Conservation (phyloP, 2,797 vertebrate species). For the Nannoperca australis region DNA sequence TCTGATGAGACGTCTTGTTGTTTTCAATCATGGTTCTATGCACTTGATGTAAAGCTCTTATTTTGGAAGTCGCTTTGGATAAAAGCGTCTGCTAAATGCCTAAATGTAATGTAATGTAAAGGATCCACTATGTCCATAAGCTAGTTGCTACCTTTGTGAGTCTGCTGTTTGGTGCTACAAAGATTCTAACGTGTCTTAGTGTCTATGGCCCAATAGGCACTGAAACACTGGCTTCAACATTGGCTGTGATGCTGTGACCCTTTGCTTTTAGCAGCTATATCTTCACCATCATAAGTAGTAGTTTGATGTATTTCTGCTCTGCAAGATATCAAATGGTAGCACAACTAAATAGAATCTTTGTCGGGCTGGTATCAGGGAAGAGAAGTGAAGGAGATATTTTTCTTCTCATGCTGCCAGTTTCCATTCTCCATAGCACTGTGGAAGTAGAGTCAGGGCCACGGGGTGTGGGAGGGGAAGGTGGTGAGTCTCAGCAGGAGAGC, state of each 20-base stretch:
- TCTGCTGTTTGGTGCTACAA: neutral
- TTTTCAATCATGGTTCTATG: no score
- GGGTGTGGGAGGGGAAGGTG: conserved; percentile 10
- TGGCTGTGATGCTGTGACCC: neutral
- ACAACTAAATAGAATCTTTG: neutral
- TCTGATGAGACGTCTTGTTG: no score
- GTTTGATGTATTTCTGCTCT: neutral
- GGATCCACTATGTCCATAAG: no score
- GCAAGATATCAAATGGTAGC: neutral
- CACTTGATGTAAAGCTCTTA: no score
- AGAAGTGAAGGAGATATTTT: conserved; percentile 26
- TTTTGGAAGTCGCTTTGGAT: no score
- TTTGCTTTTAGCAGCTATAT: neutral
- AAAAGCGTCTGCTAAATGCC: no score
- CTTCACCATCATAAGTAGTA: neutral
- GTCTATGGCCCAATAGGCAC: neutral
- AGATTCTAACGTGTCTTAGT: neutral
- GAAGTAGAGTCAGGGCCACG: conserved; percentile 12
- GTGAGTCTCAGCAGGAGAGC: conserved; percentile 50
- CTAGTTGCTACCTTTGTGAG: neutral
- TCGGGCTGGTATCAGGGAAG: conserved; percentile 10
- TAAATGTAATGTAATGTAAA: no score
- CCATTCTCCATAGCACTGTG: conserved; percentile 37
- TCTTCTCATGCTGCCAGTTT: conserved; percentile 61
- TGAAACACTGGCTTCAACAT: neutral